Evolutionary conservation across 37 sponge, comb jelly and placozoan species (phyloP).

Genomic region (Crambe crambe): DNA sequence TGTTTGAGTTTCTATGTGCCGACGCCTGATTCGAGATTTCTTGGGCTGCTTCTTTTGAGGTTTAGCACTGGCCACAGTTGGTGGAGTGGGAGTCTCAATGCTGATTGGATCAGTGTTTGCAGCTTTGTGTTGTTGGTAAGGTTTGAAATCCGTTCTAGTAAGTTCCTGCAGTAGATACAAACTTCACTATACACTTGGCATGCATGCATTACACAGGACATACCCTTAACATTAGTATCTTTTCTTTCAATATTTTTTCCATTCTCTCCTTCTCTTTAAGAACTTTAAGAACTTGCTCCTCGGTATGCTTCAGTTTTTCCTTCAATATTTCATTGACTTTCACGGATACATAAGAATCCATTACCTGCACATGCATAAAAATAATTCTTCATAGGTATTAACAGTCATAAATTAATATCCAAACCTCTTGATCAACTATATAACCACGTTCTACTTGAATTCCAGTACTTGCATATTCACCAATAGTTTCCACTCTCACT

Average conservation of each 20-base stretch:
- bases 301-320: conserved; percentile 19
- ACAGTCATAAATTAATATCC: no score
- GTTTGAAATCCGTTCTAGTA: not conserved
- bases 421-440: conserved; percentile 35
- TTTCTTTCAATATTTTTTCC: conserved; percentile 9
- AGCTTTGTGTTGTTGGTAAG: not conserved
- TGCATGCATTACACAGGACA: not conserved
- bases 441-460: conserved; percentile 21
- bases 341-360: conserved; percentile 22
- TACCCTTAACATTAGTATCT: conserved; percentile 20
- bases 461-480: not conserved
- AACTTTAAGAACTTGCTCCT: not conserved
- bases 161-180: not conserved
- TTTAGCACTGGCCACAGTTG: no score
- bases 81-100: no score
- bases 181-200: not conserved
- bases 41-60: not conserved
- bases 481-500: not conserved
- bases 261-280: conserved; percentile 28
- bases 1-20: not conserved
- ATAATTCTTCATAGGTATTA: not conserved
- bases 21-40: not conserved
- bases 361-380: conserved; percentile 6
- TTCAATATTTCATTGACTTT: conserved; percentile 30
- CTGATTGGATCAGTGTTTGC: not conserved